Evolutionary conservation across 2,113 vertebrate species (phyloP).

Genomic region (Elephas maximus): DNA sequence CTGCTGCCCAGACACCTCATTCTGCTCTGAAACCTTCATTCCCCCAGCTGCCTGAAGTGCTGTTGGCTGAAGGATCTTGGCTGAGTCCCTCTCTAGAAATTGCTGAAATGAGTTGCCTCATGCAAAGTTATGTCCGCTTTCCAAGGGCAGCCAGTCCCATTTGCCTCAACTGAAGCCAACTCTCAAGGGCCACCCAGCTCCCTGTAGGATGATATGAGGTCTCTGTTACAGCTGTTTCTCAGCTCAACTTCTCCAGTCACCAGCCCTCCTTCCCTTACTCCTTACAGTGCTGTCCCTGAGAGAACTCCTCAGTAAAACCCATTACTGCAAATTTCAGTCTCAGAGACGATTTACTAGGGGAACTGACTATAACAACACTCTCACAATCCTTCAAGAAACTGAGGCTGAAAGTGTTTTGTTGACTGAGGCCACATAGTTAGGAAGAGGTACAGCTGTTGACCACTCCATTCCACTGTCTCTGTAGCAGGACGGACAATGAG

Average conservation of each 20-base stretch:
- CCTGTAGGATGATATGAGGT: not conserved
- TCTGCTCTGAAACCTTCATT: not conserved
- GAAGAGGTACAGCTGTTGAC: not conserved
- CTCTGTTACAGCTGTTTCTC: not conserved
- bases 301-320: not conserved
- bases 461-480: no score
- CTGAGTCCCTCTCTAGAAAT: fast-evolving
- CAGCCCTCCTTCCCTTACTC: fast-evolving
- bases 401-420: not conserved
- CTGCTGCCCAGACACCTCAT: no score
- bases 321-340: not conserved
- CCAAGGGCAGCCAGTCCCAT: not conserved
- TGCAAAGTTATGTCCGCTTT: fast-evolving
- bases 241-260: not conserved
- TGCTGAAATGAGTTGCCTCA: not conserved
- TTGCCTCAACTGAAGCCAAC: not conserved
- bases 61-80: not conserved
- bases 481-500: not conserved
- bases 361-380: not conserved
- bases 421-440: not conserved
- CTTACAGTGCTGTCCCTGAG: not conserved
- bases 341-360: not conserved
- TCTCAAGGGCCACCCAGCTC: not conserved
- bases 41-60: not conserved
- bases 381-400: not conserved